Base-by-base conservation (phyloP, 64 coral and sea anemone species). In the Dendrophyllia cribrosa region DNA sequence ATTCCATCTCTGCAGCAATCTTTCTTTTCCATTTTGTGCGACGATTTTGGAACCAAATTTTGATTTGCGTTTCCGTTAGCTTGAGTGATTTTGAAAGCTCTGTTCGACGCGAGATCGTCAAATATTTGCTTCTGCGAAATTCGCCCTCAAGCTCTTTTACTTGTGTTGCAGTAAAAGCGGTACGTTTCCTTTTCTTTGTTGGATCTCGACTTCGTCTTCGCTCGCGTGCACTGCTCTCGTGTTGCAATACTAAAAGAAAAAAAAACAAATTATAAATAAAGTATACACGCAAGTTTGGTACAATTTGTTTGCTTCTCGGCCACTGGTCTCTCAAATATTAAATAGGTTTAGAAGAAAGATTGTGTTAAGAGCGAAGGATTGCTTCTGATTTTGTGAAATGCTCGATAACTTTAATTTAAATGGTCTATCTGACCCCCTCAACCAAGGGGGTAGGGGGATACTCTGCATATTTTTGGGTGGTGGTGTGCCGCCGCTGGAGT, bases 41-140 rank as follows among this genome's bases (percentile, higher is more conserved):
- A 53, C 97, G 87, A 65, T 99, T 99, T 69, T 99, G 97, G 44
- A 99, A 99, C 97, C 97, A 99, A 74, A 99, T 99, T 72, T 99
- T 99, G 64, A 99, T 99, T 76, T 99, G 97, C 9, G 97, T 99
- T 81, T 99, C 97, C 2, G 97, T 99, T 17, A 99, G 89, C 68
- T 74, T 96, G 55, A 99, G 70, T 9, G 97, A 96, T 66, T 96
- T 99, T 17, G 97, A 96, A 87, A 99, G 91, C 76, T 99, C 97
- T 76, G 96, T 96, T 91, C 97, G 79, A 72, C 97, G 83, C 60
- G 94, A 99, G 43, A 99, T 95, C n/a, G 91, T 99, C 7, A 99
- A 92, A 72, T 99, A 99, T 96, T 99, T 99, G 81, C 93, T 99
- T 59, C 92, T 99, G 21, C 96, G 83, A 66, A 99, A 99, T 82